phyloP scores from a whole-genome alignment of 2,113 vertebrate genomes.

The Riparia riparia region DNA sequence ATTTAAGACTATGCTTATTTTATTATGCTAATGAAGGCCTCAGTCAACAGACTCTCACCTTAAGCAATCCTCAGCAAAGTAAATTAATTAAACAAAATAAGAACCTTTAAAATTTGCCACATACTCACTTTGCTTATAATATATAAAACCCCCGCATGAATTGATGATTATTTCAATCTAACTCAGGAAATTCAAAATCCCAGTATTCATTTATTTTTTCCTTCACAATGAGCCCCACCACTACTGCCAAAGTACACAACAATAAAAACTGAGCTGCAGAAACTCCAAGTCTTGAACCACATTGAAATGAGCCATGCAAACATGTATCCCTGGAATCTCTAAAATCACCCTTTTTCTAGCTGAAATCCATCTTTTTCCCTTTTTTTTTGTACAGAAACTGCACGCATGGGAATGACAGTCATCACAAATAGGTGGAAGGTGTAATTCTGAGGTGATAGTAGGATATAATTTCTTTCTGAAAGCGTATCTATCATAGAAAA shows the following conservation, averaged over 20 bases:
- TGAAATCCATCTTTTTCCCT: background rate
- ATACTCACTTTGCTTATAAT: background rate
- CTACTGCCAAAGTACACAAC: background rate
- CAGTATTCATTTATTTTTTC: background rate
- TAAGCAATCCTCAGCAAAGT: background rate
- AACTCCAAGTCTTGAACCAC: background rate
- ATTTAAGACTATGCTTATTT: background rate
- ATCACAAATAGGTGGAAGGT: background rate
- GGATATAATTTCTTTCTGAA: background rate
- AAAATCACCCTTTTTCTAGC: background rate
- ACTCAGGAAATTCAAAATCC: background rate
- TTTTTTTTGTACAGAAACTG: background rate
- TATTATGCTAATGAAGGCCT: background rate
- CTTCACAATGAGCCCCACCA: background rate
- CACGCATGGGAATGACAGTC: background rate
- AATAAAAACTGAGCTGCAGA: background rate
- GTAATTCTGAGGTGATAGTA: background rate
- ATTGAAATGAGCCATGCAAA: background rate
- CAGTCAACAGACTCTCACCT: constrained; percentile 21
- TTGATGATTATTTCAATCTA: background rate
- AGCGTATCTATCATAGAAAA: background rate
- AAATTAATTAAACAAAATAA: background rate
- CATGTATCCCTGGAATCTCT: background rate
- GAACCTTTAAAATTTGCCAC: background rate
- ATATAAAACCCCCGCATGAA: background rate